Conservation (phyloP, 2,888 invertebrate species). For the Candidula unifasciata region DNA sequence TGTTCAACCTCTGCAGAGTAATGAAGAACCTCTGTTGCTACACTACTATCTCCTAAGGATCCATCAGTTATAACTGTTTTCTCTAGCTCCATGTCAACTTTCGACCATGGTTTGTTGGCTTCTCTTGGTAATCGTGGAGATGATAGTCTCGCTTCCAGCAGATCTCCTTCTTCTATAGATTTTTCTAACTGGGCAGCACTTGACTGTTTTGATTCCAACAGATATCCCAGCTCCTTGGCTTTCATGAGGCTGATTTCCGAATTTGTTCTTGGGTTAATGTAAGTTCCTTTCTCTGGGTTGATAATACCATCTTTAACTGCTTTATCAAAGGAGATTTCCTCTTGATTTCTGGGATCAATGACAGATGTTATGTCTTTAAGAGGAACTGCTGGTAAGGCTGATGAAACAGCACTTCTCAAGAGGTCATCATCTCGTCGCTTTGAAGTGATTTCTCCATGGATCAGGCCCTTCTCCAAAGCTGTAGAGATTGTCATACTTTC, state of each 20-base stretch:
- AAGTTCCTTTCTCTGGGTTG: constrained; percentile 82
- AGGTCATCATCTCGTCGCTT: constrained; percentile 67
- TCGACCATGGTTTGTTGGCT: constrained; percentile 58
- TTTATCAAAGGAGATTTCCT: constrained; percentile 67
- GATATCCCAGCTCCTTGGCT: constrained; percentile 87
- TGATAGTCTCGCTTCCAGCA: constrained; percentile 54
- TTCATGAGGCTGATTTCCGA: constrained; percentile 88
- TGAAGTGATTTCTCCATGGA: constrained; percentile 79
- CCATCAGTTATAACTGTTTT: constrained; percentile 61
- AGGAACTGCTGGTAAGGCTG: constrained; percentile 64
- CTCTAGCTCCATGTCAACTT: constrained; percentile 71
- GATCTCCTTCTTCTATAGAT: constrained; percentile 60
- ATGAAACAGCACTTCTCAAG: constrained; percentile 67
- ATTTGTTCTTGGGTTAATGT: constrained; percentile 90
- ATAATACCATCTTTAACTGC: constrained; percentile 74
- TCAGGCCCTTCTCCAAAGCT: constrained; percentile 88
- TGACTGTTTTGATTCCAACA: constrained; percentile 69
- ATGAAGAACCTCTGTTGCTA: constrained; percentile 68
- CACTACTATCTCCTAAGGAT: constrained; percentile 54
- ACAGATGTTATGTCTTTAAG: constrained; percentile 78
- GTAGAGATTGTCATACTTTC: constrained; percentile 87
- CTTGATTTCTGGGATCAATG: constrained; percentile 86
- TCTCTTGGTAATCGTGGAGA: constrained; percentile 52
- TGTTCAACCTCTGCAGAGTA: constrained; percentile 65
- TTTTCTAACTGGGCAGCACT: constrained; percentile 66